Base-by-base conservation (phyloP, 2,113 vertebrate species). In the Ancistrus triradiatus region DNA sequence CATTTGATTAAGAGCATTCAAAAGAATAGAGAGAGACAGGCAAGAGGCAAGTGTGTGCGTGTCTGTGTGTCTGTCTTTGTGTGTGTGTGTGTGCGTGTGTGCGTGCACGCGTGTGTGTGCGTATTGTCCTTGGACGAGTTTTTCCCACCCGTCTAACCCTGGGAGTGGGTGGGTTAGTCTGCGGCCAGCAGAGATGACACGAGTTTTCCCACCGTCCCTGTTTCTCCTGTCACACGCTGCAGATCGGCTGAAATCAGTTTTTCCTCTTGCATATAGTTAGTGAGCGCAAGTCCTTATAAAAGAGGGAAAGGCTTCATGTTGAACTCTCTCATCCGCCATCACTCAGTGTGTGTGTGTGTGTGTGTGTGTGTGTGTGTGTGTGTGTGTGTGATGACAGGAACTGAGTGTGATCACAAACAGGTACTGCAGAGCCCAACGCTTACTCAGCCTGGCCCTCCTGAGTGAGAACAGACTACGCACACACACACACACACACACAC, bases 361-460 rank as follows among this genome's bases (percentile, higher is more conserved):
- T 71, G 65, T 51, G 63, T 69, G 50, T 70, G 37, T 60, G 37
- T 62, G 40, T 74, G 68, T 71, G 68, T 69, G 56, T 78, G 18
- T 66, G 35, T 78, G 38, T 33, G 76, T 80, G 78, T 79, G 80
- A 55, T 68, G 74, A 76, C 78, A 81, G 74, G 82, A 80, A 59
- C 80, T 83, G 82, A 77, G 77, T 81, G 84, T 69, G 81, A 78
- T 73, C 66, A 79, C 80, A 83, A 86, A 85, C 83, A 86, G 84
- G 86, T 86, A 85, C 78, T 71, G 43, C 28, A 73, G 77, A 59
- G 71, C 73, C 80, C 73, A 77, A 85, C 78, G 77, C 81, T 82
- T 75, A 78, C 78, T 81, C 79, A 81, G 79, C 68, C 68, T 57
- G 68, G 59, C 59, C 68, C 70, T 70, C 69, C 73, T 71, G 59